These are phyloP conservation scores for Amazona guildingii DNA, from an alignment of 2,113 vertebrate genomes.

Conservation along the genomic window DNA sequence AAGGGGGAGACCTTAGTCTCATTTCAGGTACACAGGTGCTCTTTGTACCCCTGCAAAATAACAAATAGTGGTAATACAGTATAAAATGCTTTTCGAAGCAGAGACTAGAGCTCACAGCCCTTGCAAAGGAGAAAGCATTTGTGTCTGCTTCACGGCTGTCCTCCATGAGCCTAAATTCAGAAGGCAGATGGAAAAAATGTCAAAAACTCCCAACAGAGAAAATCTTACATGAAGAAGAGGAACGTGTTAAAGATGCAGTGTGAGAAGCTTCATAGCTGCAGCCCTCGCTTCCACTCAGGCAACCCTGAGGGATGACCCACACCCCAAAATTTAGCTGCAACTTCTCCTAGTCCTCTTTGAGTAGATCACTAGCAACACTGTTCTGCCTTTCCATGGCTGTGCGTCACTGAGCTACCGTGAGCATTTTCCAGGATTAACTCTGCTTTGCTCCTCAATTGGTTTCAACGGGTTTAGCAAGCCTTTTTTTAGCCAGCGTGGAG, in stretches of 20 bases:
- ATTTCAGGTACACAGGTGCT: fast-evolving
- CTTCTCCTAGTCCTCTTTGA: background rate
- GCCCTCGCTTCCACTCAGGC: background rate
- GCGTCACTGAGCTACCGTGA: slow-evolving; percentile 29
- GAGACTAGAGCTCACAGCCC: background rate
- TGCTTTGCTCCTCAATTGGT: slow-evolving; percentile 44
- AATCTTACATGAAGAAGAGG: background rate
- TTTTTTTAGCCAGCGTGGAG: slow-evolving; percentile 59
- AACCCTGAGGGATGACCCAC: background rate
- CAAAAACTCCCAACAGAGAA: background rate
- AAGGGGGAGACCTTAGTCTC: background rate
- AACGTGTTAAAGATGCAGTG: background rate
- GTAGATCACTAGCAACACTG: background rate
- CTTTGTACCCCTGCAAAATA: background rate
- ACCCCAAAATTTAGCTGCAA: background rate
- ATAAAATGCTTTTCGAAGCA: background rate
- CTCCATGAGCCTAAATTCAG: background rate
- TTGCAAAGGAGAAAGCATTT: background rate
- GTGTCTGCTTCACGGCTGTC: background rate
- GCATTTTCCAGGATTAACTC: slow-evolving; percentile 62
- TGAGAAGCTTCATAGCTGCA: background rate
- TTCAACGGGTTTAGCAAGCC: slow-evolving; percentile 49
- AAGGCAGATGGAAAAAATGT: background rate
- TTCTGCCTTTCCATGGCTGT: background rate
- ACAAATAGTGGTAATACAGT: background rate